These are phyloP conservation scores for Lucifuga dentata DNA, from an alignment of 2,113 vertebrate genomes.

Conservation along the genomic window DNA sequence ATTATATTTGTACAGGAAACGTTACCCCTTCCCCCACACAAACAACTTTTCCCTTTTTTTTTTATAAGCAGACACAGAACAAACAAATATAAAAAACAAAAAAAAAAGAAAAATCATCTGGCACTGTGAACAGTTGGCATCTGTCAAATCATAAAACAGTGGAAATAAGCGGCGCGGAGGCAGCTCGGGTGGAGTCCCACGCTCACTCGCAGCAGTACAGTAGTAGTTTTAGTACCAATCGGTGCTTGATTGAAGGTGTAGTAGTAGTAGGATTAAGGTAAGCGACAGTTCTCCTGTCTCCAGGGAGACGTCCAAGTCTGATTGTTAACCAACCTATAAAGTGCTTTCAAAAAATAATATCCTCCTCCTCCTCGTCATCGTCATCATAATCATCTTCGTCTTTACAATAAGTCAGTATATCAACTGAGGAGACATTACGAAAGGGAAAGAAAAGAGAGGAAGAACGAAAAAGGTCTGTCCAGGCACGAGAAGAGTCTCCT, in stretches of 20 bases:
- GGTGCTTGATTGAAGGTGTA: constrained; percentile 50
- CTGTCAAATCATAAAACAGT: constrained; percentile 59
- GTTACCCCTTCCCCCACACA: too few species aligned
- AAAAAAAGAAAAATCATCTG: constrained; percentile 58
- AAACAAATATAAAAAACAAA: constrained; percentile 66
- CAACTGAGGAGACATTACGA: constrained; percentile 46
- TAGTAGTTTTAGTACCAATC: constrained; percentile 64
- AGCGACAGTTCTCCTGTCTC: constrained; percentile 57
- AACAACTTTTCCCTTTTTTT: constrained; percentile 32
- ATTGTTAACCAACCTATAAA: constrained; percentile 83
- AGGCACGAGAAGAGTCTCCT: constrained; percentile 74
- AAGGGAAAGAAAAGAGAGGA: constrained; percentile 48
- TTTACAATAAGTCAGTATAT: constrained; percentile 72
- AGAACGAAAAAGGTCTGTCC: constrained; percentile 64
- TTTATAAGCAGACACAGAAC: constrained; percentile 50
- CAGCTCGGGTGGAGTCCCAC: constrained; percentile 47
- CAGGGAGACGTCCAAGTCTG: constrained; percentile 71
- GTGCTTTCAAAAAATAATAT: constrained; percentile 83
- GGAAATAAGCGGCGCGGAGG: constrained; percentile 50
- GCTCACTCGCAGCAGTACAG: constrained; percentile 62
- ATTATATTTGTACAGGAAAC: constrained; percentile 38
- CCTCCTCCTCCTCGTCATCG: too few species aligned
- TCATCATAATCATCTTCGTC: constrained; percentile 57
- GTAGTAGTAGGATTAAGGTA: constrained; percentile 47
- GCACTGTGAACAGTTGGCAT: constrained; percentile 78